Evolutionary conservation across 1,140 invertebrate genomes (phyloP).

Genomic region (Neodiprion lecontei): DNA sequence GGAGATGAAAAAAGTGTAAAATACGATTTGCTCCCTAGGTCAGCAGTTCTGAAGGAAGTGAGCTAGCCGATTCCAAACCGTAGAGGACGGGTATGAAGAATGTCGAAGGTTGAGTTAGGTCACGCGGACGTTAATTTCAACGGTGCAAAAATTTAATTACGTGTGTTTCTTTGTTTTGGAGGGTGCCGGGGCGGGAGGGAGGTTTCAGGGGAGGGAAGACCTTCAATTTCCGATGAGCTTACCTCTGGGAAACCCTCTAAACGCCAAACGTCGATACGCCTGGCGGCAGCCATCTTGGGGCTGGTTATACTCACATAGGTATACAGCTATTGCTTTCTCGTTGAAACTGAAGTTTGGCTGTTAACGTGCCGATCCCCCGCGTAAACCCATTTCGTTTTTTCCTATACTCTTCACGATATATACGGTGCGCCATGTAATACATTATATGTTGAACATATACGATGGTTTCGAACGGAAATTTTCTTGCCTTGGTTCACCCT

Average conservation of each 20-base stretch:
- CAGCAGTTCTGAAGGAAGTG: background rate
- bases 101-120: background rate
- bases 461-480: too few species aligned
- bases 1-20: too few species aligned
- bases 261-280: conserved; percentile 61
- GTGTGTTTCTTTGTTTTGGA: conserved; percentile 59
- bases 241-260: conserved; percentile 60
- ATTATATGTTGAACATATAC: background rate
- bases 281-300: conserved; percentile 58
- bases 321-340: background rate
- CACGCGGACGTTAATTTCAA: conserved; percentile 5
- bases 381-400: background rate
- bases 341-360: background rate
- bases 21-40: too few species aligned
- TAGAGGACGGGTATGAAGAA: background rate
- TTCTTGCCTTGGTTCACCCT: too few species aligned
- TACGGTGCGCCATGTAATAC: background rate
- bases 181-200: conserved; percentile 41
- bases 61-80: background rate
- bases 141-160: conserved; percentile 54
- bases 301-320: conserved; percentile 40
- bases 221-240: conserved; percentile 62
- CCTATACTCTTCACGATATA: background rate
- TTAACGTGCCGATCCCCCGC: background rate
- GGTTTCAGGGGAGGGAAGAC: conserved; percentile 60